Conservation (phyloP, 2,888 invertebrate genomes). For the Fabriciana adippe region DNA sequence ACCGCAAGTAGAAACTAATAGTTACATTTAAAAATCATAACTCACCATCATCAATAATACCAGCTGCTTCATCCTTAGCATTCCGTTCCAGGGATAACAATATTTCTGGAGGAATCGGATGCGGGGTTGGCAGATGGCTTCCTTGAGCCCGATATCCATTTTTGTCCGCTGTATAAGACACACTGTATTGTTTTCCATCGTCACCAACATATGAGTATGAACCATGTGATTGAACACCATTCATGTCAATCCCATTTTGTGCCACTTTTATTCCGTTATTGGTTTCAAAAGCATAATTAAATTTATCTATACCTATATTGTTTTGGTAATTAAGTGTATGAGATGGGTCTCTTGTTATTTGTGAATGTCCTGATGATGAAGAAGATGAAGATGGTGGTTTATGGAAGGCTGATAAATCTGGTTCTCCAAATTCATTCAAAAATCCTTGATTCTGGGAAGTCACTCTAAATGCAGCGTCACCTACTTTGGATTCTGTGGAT, state of each 20-base stretch:
- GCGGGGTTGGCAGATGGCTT: constrained; percentile 68
- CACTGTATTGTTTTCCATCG: constrained; percentile 68
- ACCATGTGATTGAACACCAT: constrained; percentile 66
- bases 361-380: constrained; percentile 37
- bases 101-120: constrained; percentile 68
- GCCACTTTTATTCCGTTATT: constrained; percentile 70
- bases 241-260: constrained; percentile 57
- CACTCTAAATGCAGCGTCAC: constrained; percentile 65
- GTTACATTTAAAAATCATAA: constrained; percentile 16
- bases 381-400: constrained; percentile 4
- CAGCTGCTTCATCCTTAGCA: constrained; percentile 67
- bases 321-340: constrained; percentile 59
- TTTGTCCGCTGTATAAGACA: constrained; percentile 68
- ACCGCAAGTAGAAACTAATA: not conserved
- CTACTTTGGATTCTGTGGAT: constrained; percentile 71
- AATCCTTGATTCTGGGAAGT: constrained; percentile 8
- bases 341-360: constrained; percentile 55
- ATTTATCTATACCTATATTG: constrained; percentile 58
- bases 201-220: constrained; percentile 69
- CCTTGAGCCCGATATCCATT: constrained; percentile 66
- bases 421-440: constrained; percentile 3
- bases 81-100: constrained; percentile 65
- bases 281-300: constrained; percentile 64
- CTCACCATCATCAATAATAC: constrained; percentile 70
- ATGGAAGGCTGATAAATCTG: constrained; percentile 30